Percentiles rank a stretch among this genome's conserved stretches.
phyloP scores from a whole-genome alignment of 2,113 vertebrate species.

The Pagrus major region DNA sequence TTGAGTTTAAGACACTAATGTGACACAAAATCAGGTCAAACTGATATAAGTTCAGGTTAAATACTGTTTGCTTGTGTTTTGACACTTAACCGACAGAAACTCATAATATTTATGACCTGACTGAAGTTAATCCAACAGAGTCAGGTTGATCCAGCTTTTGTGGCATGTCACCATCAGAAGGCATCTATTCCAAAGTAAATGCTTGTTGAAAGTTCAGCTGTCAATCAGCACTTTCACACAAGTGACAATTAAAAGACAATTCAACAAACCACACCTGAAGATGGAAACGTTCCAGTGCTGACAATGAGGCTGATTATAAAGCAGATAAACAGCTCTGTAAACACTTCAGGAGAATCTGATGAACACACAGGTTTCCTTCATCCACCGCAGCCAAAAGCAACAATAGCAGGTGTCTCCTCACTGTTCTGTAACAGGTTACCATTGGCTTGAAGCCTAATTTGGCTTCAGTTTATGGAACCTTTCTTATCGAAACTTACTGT shows the following conservation, averaged over 20 bases:
- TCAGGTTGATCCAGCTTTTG: neutral
- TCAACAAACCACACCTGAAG: neutral
- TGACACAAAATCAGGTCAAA: neutral
- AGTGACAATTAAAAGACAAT: neutral
- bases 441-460: accelerated
- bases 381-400: neutral
- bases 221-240: neutral
- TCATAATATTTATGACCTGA: neutral
- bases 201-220: neutral
- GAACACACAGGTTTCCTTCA: neutral
- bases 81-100: neutral
- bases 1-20: neutral
- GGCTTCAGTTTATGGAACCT: neutral
- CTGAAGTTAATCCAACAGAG: neutral
- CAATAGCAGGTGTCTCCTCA: neutral
- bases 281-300: neutral
- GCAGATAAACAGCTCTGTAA: neutral
- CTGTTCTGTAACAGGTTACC: neutral
- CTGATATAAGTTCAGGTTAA: neutral
- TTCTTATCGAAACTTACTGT: neutral
- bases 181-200: neutral
- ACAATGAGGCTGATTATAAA: neutral
- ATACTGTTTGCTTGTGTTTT: too few species aligned
- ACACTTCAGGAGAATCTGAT: neutral
- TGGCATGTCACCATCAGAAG: neutral